Percentiles rank a stretch among this genome's conserved stretches.
Conservation (phyloP, 2,888 invertebrate genomes). For the Stenodema calcarata region DNA sequence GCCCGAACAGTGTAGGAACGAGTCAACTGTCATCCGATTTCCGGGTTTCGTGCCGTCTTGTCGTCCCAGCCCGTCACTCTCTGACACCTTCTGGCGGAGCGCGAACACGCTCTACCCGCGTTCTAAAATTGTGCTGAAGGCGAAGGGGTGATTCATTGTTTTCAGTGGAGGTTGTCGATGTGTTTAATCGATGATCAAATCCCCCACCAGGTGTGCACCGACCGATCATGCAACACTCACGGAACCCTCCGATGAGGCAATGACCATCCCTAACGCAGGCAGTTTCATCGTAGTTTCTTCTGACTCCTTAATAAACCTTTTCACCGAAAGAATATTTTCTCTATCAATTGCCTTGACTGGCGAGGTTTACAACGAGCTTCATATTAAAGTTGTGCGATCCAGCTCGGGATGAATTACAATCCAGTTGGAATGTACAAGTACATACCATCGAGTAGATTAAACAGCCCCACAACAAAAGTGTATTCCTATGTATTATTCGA, state of each 20-base stretch:
- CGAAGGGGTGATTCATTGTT: slow-evolving; percentile 17
- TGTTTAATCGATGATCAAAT: slow-evolving; percentile 29
- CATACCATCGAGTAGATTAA: too few relatives aligned
- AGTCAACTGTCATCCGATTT: background rate
- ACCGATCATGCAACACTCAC: background rate
- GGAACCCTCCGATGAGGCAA: background rate
- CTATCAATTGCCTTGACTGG: too few relatives aligned
- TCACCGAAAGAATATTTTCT: too few relatives aligned
- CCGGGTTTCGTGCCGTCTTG: background rate
- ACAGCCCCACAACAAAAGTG: too few relatives aligned
- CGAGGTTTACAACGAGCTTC: too few relatives aligned
- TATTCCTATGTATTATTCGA: too few relatives aligned
- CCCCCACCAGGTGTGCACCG: slow-evolving; percentile 10
- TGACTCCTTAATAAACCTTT: too few relatives aligned
- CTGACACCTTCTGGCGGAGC: background rate
- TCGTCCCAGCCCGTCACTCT: background rate
- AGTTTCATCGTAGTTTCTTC: too few relatives aligned
- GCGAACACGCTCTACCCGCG: background rate
- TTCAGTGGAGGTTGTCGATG: background rate
- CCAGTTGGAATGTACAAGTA: too few relatives aligned
- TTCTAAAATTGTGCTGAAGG: background rate
- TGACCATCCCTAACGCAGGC: background rate
- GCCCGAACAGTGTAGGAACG: background rate
- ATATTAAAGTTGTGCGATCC: too few relatives aligned
- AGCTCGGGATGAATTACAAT: too few relatives aligned